phyloP scores from a whole-genome alignment of 2,113 vertebrate genomes.

The cattle (Bos taurus) region ARS-UCD2.0 NC_037338.1:28095501-28096000 shows the following conservation, averaged over 20 bases:
- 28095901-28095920: background rate
- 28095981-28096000: background rate
- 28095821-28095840: constrained; percentile 60
- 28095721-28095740: background rate
- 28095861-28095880: constrained; percentile 24
- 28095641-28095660: background rate
- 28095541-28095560: background rate
- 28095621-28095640: background rate
- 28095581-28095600: background rate
- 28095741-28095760: constrained; percentile 60
- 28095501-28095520: background rate
- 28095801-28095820: constrained; percentile 81
- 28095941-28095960: background rate
- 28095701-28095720: no score
- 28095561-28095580: background rate
- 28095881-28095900: constrained; percentile 30
- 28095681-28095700: background rate
- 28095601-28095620: background rate
- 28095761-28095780: constrained; percentile 58
- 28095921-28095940: background rate
- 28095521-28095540: background rate
- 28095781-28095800: constrained; percentile 69
- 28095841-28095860: constrained; percentile 67
- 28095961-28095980: background rate
- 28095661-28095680: background rate